phyloP scores from a whole-genome alignment of 1,140 invertebrate genomes.

The Rhyzopertha dominica region DNA sequence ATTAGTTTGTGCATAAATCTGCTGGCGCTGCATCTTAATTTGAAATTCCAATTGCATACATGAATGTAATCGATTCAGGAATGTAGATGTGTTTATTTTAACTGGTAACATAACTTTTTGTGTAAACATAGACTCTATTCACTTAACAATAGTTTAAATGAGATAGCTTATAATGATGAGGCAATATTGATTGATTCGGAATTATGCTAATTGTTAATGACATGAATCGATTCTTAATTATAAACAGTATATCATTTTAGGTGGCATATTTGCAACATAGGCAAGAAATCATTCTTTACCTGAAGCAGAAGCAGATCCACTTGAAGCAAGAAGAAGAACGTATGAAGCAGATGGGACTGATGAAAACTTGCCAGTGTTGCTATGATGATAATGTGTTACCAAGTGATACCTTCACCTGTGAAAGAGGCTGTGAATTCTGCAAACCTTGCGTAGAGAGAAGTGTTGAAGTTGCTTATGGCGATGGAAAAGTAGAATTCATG shows the following conservation, averaged over 20 bases:
- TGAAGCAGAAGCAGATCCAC: conserved; percentile 34
- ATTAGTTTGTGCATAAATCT: no score
- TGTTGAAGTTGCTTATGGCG: conserved; percentile 50
- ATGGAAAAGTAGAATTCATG: conserved; percentile 50
- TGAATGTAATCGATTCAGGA: no score
- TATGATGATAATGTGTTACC: conserved; percentile 56
- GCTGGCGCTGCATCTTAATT: no score
- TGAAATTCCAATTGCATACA: no score
- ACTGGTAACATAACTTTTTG: no score
- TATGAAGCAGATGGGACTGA: conserved; percentile 34
- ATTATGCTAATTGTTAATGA: conserved; percentile 7
- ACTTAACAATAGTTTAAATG: no score
- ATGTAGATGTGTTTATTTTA: no score
- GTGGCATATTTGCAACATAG: conserved; percentile 50
- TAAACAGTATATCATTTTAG: conserved; percentile 41
- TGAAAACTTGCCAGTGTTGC: conserved; percentile 53
- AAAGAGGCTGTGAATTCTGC: conserved; percentile 57
- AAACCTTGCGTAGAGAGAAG: conserved; percentile 51
- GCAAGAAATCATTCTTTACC: conserved; percentile 44
- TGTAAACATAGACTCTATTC: no score
- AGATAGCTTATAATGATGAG: no score
- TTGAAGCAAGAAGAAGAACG: conserved; percentile 39
- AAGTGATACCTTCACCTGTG: conserved; percentile 54
- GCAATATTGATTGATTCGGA: no score
- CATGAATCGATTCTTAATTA: conserved; percentile 8